Conservation (phyloP, 2,797 vertebrate genomes). For the Anniella stebbinsi region DNA sequence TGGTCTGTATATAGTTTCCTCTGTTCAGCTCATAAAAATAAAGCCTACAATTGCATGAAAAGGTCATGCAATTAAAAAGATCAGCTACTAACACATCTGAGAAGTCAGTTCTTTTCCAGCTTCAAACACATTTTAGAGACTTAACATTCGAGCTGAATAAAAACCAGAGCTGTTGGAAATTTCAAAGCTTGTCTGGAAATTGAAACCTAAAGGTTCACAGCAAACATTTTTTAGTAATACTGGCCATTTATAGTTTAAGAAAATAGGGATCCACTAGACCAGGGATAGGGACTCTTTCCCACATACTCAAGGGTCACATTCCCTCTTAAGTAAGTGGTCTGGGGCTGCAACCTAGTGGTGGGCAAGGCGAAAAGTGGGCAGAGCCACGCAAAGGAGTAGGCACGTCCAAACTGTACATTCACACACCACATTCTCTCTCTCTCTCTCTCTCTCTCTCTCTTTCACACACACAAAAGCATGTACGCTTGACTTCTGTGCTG, state of each 20-base stretch:
- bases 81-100: background rate
- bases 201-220: conserved; percentile 54
- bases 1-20: background rate
- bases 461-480: too few relatives aligned
- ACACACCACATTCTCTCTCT: too few relatives aligned
- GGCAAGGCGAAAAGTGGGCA: too few relatives aligned
- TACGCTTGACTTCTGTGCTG: too few relatives aligned
- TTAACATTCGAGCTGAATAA: background rate
- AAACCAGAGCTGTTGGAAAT: conserved; percentile 47
- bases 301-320: too few relatives aligned
- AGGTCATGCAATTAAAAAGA: background rate
- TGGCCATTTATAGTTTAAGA: background rate
- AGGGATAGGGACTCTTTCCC: too few relatives aligned
- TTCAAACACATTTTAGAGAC: background rate
- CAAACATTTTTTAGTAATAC: background rate
- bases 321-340: too few relatives aligned
- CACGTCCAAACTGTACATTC: too few relatives aligned
- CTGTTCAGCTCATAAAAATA: background rate
- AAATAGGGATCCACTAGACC: background rate
- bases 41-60: background rate
- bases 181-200: conserved; percentile 66
- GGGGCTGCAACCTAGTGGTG: too few relatives aligned
- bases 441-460: too few relatives aligned
- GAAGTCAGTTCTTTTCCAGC: background rate
- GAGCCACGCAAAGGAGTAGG: too few relatives aligned